Evolutionary conservation across 2,888 invertebrate species (phyloP), one percentile per base, ranked within the genome.

Genomic region (Nemotelus nigrinus): DNA sequence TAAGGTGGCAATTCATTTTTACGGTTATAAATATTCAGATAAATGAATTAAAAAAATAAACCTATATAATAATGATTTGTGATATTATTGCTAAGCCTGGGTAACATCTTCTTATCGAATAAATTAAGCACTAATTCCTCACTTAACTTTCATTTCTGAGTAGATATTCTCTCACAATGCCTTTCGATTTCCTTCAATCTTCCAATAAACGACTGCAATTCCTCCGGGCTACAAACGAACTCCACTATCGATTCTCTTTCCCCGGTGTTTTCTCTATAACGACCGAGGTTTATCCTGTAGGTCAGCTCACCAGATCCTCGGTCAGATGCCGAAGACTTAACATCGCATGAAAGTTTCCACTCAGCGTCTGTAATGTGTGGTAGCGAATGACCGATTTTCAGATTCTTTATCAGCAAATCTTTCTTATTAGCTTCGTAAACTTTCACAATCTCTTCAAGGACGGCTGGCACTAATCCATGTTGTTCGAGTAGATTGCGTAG

Each of bases 171-270:
- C 45, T 84, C 83, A 80, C 87, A 86, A 78, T 87, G 87, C 10
- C 86, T 81, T 79, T 87, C 87, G 44, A 87, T 86, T 80, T 87
- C 87, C 79, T 86, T 87, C 0, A 87, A 79, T 5, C 85, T 85
- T 76, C 85, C 85, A 8, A 87, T 83, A 6, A 87, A 80, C n/a
- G 85, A 85, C 45, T 87, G 87, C 58, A 87, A 79, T 79, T 87
- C 87, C 78, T 87, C 87, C 5, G 84, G 84, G 78, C 87, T 87
- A 80, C 87, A 86, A 0, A 85, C 79, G 60, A 87, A 86, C 77
- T 87, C 86, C 0, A 85, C 83, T 58, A 86, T 82, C 4, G 84
- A 84, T n/a, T 84, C 81, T 0, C 86, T 83, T 71, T 86, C 85
- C 8, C 82, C 83, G 8, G 83, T 85, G 63, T 83, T 82, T 44